These are phyloP conservation scores for Cnemophilus loriae DNA, from an alignment of 2,113 vertebrate species.

Conservation along the genomic window DNA sequence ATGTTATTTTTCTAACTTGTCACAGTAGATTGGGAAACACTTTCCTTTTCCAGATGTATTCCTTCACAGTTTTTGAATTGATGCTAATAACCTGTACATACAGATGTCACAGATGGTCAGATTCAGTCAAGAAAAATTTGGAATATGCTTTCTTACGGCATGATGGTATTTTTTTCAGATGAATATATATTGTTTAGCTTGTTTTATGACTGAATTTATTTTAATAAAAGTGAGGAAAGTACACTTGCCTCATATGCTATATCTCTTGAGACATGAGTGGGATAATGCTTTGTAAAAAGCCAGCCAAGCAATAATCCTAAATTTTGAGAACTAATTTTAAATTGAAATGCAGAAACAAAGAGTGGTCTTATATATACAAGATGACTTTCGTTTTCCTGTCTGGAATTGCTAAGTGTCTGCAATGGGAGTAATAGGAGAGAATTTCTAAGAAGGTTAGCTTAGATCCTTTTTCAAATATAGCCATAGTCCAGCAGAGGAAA, in stretches of 20 bases:
- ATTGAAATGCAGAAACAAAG: neutral
- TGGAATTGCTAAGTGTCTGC: neutral
- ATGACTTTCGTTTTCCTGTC: neutral
- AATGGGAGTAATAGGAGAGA: neutral
- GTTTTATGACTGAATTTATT: neutral
- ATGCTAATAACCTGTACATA: neutral
- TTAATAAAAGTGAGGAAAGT: neutral
- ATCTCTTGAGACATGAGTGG: neutral
- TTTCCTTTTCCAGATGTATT: neutral
- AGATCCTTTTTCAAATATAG: neutral
- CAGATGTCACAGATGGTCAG: neutral
- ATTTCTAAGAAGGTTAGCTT: neutral
- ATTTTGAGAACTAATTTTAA: conserved; percentile 27
- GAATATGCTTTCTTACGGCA: neutral
- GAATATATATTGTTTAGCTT: neutral
- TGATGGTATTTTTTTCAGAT: neutral
- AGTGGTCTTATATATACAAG: neutral
- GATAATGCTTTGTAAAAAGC: neutral
- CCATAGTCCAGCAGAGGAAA: neutral
- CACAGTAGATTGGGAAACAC: neutral
- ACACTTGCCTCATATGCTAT: neutral
- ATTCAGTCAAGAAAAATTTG: neutral
- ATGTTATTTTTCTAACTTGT: neutral
- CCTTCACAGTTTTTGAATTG: neutral
- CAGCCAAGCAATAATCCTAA: neutral